Evolutionary conservation across 2,888 invertebrate genomes (phyloP).

Genomic region (Tromatobia lineatoria): DNA sequence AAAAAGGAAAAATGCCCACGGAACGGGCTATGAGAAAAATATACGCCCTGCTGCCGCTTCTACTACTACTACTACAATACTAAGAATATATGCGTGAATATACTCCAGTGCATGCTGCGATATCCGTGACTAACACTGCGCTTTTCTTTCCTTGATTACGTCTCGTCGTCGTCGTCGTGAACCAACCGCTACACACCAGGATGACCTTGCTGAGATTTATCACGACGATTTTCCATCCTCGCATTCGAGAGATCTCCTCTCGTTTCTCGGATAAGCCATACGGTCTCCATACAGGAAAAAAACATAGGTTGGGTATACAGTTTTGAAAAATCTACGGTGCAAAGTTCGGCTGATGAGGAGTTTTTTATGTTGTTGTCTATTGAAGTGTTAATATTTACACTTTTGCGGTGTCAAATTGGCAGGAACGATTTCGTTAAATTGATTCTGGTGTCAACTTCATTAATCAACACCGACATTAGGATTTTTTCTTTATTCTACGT

Average conservation of each 20-base stretch:
- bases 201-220: constrained; percentile 63
- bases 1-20: constrained; percentile 52
- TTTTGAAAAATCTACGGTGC: too few species aligned
- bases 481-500: too few species aligned
- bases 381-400: too few species aligned
- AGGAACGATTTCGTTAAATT: too few species aligned
- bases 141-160: constrained; percentile 60
- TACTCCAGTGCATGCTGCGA: background rate
- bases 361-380: too few species aligned
- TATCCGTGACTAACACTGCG: constrained; percentile 48
- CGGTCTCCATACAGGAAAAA: background rate
- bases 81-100: background rate
- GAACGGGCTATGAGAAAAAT: constrained; percentile 54
- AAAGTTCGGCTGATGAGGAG: too few species aligned
- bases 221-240: constrained; percentile 60
- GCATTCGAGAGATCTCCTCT: constrained; percentile 45
- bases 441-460: too few species aligned
- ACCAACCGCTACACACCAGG: constrained; percentile 24
- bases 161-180: constrained; percentile 35
- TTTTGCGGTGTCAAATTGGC: too few species aligned
- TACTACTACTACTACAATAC: background rate
- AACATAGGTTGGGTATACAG: too few species aligned
- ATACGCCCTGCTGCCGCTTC: constrained; percentile 50
- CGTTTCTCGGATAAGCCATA: constrained; percentile 30
- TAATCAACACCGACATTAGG: too few species aligned